These are phyloP conservation scores for Agelastica alni DNA, from an alignment of 2,888 invertebrate genomes.

Conservation along the genomic window DNA sequence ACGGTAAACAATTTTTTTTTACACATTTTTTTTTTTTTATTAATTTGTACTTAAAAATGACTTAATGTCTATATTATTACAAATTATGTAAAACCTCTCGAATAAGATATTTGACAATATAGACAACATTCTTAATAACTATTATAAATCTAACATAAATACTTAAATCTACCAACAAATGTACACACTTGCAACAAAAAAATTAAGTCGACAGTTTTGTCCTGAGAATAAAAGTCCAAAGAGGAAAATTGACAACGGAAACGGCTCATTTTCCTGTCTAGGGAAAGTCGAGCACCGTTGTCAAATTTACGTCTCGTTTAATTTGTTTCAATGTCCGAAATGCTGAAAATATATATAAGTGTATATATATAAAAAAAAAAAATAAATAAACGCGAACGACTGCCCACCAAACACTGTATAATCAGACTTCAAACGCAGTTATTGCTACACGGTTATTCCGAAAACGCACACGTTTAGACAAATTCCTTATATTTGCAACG, in stretches of 20 bases:
- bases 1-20: constrained; percentile 45
- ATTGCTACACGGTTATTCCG: constrained; percentile 5
- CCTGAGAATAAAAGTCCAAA: constrained; percentile 24
- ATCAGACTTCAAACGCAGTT: constrained; percentile 20
- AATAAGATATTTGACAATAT: constrained; percentile 51
- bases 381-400: constrained; percentile 1
- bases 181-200: constrained; percentile 38
- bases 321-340: constrained; percentile 18
- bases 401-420: constrained; percentile 24
- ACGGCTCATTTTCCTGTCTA: neutral
- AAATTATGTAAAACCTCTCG: constrained; percentile 49
- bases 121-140: constrained; percentile 51
- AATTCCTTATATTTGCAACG: neutral
- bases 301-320: neutral
- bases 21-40: constrained; percentile 43
- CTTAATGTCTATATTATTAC: constrained; percentile 54
- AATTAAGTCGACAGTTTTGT: constrained; percentile 24
- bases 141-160: constrained; percentile 50
- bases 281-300: no score
- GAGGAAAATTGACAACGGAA: constrained; percentile 2
- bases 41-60: constrained; percentile 54
- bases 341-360: no score
- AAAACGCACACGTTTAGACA: constrained; percentile 13
- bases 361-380: no score
- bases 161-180: constrained; percentile 49